These are phyloP conservation scores for Caenorhabditis sp. DNA, from an alignment of 2,888 invertebrate species.

Conservation along the genomic window DNA sequence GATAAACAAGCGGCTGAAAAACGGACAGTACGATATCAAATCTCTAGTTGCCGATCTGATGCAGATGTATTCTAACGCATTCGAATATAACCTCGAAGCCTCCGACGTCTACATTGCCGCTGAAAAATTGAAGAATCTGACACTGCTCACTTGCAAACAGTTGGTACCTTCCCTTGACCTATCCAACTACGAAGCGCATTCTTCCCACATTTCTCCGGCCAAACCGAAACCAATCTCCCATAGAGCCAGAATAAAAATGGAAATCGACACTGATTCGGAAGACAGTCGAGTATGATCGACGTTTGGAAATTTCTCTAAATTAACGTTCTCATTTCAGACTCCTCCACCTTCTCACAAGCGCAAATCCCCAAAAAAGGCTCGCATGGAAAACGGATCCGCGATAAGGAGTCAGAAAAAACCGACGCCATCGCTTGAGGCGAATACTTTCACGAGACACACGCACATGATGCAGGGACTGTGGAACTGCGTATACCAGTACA, in stretches of 20 bases:
- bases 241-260: constrained; percentile 29
- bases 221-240: constrained; percentile 18
- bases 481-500: constrained; percentile 81
- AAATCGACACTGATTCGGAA: constrained; percentile 52
- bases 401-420: constrained; percentile 13
- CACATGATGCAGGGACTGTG: constrained; percentile 85
- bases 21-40: constrained; percentile 82
- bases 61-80: constrained; percentile 94
- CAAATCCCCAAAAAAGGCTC: constrained; percentile 59
- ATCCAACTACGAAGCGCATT: constrained; percentile 9
- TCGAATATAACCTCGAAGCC: constrained; percentile 88
- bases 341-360: constrained; percentile 54
- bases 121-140: constrained; percentile 83
- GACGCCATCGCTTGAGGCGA: constrained; percentile 17
- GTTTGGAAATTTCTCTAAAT: not conserved
- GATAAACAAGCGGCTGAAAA: constrained; percentile 83
- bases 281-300: constrained; percentile 9
- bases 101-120: constrained; percentile 90
- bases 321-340: constrained; percentile 16
- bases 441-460: constrained; percentile 22
- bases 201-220: not conserved
- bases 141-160: constrained; percentile 64
- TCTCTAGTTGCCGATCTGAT: constrained; percentile 88
- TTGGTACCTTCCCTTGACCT: constrained; percentile 50
- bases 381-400: constrained; percentile 14